Evolutionary conservation across 2,888 invertebrate species (phyloP).

Genomic region (Blera fallax): DNA sequence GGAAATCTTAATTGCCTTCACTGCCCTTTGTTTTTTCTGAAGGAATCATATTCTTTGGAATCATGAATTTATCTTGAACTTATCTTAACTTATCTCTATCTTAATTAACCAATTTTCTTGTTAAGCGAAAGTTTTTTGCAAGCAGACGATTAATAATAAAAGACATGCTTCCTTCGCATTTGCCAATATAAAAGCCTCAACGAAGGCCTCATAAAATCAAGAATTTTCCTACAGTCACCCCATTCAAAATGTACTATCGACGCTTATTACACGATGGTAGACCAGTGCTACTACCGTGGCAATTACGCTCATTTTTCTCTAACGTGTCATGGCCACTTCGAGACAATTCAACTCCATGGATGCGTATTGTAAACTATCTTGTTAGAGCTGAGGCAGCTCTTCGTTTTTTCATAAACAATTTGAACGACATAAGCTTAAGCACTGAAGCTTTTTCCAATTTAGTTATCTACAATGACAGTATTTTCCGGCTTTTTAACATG

Average conservation of each 20-base stretch:
- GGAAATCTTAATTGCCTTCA: no score
- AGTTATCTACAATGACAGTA: conserved; percentile 75
- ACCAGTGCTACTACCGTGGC: conserved; percentile 4
- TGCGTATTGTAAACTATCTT: not conserved
- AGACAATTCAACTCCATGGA: not conserved
- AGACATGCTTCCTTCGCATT: no score
- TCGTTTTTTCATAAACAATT: conserved; percentile 74
- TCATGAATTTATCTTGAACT: no score
- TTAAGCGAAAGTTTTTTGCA: no score
- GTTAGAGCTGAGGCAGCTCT: conserved; percentile 75
- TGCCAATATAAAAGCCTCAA: no score
- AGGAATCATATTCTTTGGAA: no score
- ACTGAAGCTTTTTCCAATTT: conserved; percentile 76
- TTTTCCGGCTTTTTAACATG: conserved; percentile 75
- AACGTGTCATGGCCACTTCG: not conserved
- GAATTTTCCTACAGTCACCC: not conserved
- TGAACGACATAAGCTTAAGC: conserved; percentile 75
- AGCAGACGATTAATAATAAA: no score
- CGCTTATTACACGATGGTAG: not conserved
- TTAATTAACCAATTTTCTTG: no score
- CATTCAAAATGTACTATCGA: not conserved
- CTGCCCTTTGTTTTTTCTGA: no score
- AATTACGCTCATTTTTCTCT: not conserved
- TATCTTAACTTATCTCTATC: no score
- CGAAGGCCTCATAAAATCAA: not conserved